phyloP scores from a whole-genome alignment of 2,113 vertebrate genomes.

The Tylochromis polylepis region DNA sequence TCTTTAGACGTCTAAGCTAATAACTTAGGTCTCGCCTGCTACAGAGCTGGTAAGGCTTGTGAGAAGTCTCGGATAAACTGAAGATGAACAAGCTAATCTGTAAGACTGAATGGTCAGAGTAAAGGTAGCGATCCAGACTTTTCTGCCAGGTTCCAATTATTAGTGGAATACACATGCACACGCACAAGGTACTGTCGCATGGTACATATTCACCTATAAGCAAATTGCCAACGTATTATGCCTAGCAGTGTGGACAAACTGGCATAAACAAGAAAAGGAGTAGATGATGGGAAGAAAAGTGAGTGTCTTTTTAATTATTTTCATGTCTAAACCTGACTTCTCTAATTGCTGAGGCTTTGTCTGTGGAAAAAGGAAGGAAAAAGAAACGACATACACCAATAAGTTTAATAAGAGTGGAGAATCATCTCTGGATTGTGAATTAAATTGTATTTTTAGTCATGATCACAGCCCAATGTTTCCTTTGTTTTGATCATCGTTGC shows the following conservation, averaged over 20 bases:
- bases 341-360: not conserved
- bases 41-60: not conserved
- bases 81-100: not conserved
- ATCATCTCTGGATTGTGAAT: slow-evolving; percentile 19
- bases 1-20: not conserved
- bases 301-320: not conserved
- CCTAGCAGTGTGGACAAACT: not conserved
- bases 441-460: slow-evolving; percentile 17
- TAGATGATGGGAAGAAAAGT: not conserved
- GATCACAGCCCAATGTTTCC: not conserved
- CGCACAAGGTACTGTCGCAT: not conserved
- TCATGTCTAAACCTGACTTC: not conserved
- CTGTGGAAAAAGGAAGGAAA: not conserved
- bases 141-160: not conserved
- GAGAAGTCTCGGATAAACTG: not conserved
- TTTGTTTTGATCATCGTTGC: not conserved
- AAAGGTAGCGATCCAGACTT: not conserved
- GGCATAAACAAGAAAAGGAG: not conserved
- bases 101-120: not conserved
- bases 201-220: not conserved
- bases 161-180: not conserved
- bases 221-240: not conserved
- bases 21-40: not conserved
- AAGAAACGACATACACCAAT: not conserved
- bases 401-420: not conserved